Base-by-base conservation (phyloP, 2,113 vertebrate species). In the Sylvilagus bachmani region DNA sequence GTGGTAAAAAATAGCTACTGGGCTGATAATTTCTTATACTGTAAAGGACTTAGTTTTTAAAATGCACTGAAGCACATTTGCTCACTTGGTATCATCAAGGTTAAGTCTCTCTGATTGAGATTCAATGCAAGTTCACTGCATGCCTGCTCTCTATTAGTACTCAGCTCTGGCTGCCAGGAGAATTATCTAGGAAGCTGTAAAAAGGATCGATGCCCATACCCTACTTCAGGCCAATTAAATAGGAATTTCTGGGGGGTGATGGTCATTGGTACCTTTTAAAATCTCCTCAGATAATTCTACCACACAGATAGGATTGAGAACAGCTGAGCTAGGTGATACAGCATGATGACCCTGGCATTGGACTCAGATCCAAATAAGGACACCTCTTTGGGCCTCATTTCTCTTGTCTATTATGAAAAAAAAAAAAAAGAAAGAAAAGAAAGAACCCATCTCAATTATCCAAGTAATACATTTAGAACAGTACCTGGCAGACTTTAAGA, bases 151-250 rank as follows among this genome's bases (percentile, higher is more conserved):
- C 71, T 44, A 29, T 94, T 81, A 84, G 75, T 36, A 6, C 90
- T 90, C 77, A 93, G 67, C 12, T 44, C 75, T 33, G 24, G 38
- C 92, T 94, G 80, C 75, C 10, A 3, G 19, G 31, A 24, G 21
- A 44, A 70, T 73, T 14, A 3, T 73, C 90, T n/a, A 33, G 84
- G 88, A 29, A 97, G 69, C 71, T 78, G 33, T 77, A 53, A 80
- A 93, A 90, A 75, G 44, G 44, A 93, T 85, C 12, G 0, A 78
- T 95, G 69, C 6, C 88, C 84, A 1, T 25, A 88, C 51, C 21
- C 67, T 62, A 44, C 77, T 80, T 95, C 55, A 79, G 36, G 86
- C 62, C 92, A 94, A 92, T 95, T 88, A 94, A 94, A 83, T 22
- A 31, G 36, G 69, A 91, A 93, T 96, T 93, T 89, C 69, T 69